These are phyloP conservation scores for Aurelia sp. DNA, from an alignment of 30 jellyfish, hydroid and myxozoan species.

Conservation along the genomic window DNA sequence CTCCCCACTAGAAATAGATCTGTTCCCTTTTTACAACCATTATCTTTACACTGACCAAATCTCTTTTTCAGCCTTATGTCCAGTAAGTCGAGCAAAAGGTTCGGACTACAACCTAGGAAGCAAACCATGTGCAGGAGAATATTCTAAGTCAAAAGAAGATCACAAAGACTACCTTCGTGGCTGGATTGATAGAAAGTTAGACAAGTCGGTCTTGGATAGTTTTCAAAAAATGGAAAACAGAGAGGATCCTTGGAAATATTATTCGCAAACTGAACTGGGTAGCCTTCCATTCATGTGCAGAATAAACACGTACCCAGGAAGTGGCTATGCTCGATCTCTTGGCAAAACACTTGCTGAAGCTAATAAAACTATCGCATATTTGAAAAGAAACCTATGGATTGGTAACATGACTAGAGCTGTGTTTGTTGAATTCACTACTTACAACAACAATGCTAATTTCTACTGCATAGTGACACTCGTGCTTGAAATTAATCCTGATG, in stretches of 20 bases:
- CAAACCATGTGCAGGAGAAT: constrained; percentile 10
- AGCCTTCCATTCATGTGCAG: constrained; percentile 26
- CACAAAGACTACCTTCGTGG: constrained; percentile 15
- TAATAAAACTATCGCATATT: constrained; percentile 16
- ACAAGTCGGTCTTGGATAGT: neutral
- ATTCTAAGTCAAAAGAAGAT: constrained; percentile 11
- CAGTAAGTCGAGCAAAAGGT: too few species aligned
- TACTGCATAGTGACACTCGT: constrained; percentile 63
- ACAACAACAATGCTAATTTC: constrained; percentile 79
- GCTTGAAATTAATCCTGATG: constrained; percentile 66
- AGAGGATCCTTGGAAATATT: constrained; percentile 57
- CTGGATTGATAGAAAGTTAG: constrained; percentile 4
- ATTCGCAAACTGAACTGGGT: constrained; percentile 18
- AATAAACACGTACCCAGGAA: constrained; percentile 66
- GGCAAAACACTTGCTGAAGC: constrained; percentile 53
- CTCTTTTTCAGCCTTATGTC: too few species aligned
- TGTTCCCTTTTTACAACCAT: too few species aligned
- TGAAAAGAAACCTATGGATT: constrained; percentile 63
- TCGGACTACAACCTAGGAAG: neutral
- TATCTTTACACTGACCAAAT: too few species aligned
- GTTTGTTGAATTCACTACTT: constrained; percentile 72
- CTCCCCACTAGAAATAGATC: too few species aligned
- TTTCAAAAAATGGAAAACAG: neutral
- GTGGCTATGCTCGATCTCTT: constrained; percentile 76
- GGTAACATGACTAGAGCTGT: constrained; percentile 76